Conservation (phyloP, 2,797 vertebrate genomes). For the Scolopax rusticola region DNA sequence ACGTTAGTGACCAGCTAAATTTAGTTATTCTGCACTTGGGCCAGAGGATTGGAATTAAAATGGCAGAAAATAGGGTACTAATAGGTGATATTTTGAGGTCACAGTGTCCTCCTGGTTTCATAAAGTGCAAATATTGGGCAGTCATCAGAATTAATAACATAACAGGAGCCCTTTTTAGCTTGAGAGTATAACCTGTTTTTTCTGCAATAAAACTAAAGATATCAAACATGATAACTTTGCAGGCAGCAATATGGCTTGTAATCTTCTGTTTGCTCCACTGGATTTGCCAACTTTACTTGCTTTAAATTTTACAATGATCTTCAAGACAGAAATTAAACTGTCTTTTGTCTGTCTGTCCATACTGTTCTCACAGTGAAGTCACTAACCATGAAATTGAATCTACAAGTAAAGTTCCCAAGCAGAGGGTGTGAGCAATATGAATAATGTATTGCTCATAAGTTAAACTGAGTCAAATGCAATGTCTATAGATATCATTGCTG, state of each 20-base stretch:
- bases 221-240: background rate
- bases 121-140: background rate
- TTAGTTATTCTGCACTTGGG: background rate
- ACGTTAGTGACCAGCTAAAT: background rate
- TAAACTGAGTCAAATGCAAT: background rate
- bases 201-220: background rate
- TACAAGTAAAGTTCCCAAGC: conserved; percentile 8
- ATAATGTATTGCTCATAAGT: conserved; percentile 43
- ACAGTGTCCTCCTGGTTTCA: background rate
- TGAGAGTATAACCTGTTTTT: background rate
- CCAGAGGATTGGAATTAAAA: background rate
- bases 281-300: background rate
- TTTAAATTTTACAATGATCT: background rate
- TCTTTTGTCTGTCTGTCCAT: conserved; percentile 10
- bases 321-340: conserved; percentile 1
- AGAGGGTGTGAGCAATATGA: background rate
- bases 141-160: background rate
- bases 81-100: background rate
- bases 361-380: conserved; percentile 22
- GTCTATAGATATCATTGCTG: background rate
- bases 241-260: background rate
- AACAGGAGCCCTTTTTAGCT: background rate
- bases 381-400: conserved; percentile 45
- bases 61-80: background rate
- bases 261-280: background rate